Conservation (phyloP, 2,113 vertebrate genomes). For the Lepidothrix coronata region DNA sequence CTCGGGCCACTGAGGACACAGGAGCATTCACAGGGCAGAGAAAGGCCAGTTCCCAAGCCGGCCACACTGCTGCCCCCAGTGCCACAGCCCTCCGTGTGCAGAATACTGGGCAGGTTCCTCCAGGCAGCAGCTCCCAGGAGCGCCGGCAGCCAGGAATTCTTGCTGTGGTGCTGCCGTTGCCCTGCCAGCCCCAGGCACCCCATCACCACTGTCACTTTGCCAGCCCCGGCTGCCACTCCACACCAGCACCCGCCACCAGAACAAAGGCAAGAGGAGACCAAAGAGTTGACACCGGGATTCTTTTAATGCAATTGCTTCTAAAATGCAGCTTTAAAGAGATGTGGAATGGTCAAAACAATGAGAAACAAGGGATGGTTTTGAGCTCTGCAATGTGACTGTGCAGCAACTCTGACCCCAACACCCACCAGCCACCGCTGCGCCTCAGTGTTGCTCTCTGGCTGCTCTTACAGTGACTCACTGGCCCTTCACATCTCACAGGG, state of each 20-base stretch:
- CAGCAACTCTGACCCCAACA: not conserved
- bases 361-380: not conserved
- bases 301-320: conserved; percentile 52
- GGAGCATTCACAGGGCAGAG: not conserved
- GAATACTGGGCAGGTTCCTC: not conserved
- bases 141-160: not conserved
- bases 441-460: rapidly evolving
- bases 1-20: rapidly evolving
- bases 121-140: not conserved
- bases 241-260: not conserved
- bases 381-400: rapidly evolving
- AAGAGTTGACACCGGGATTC: not conserved
- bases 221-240: not conserved
- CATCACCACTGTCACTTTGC: not conserved
- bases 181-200: not conserved
- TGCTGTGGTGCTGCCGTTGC: not conserved
- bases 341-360: not conserved
- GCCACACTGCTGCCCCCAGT: not conserved
- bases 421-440: rapidly evolving
- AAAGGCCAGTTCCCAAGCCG: not conserved
- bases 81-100: not conserved
- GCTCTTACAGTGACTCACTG: not conserved
- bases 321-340: conserved; percentile 27
- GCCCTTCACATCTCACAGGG: rapidly evolving
- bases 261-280: not conserved